These are phyloP conservation scores for Nesometra sesokonis DNA, from an alignment of 35 echinoderm and acorn worm genomes.

Conservation along the genomic window DNA sequence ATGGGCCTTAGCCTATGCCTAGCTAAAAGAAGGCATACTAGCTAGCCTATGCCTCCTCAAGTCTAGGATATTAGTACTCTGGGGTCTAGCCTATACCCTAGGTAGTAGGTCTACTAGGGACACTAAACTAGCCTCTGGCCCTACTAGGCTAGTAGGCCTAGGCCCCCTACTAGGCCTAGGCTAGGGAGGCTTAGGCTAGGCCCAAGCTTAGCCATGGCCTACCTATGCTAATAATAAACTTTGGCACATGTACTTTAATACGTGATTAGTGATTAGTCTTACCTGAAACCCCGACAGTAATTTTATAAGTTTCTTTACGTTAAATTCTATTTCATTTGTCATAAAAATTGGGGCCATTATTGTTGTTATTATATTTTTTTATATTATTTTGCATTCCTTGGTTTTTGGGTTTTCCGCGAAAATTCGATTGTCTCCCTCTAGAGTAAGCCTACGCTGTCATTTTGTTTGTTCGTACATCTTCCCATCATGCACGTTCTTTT, in stretches of 20 bases:
- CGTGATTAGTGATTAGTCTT: not conserved
- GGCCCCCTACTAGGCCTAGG: not conserved
- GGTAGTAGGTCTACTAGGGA: too few species aligned
- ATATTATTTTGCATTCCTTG: not conserved
- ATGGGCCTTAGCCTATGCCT: too few species aligned
- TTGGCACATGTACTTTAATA: too few species aligned
- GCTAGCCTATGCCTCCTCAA: too few species aligned
- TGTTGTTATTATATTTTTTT: not conserved
- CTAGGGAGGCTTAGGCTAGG: too few species aligned
- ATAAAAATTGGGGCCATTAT: not conserved
- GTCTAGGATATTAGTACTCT: too few species aligned
- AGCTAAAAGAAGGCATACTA: too few species aligned
- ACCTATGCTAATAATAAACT: too few species aligned
- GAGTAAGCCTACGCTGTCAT: not conserved
- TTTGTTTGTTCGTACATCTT: not conserved
- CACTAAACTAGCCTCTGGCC: too few species aligned
- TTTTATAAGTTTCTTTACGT: not conserved
- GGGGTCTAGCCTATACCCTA: too few species aligned
- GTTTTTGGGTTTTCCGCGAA: not conserved
- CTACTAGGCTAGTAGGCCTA: too few species aligned
- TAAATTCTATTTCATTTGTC: not conserved
- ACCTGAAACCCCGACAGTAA: not conserved
- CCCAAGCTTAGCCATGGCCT: too few species aligned
- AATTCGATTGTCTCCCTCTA: not conserved
- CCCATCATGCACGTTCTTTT: not conserved